These are phyloP conservation scores for Saguinus imperator DNA, from an alignment of 2,113 vertebrate genomes.

Conservation along the genomic window DNA sequence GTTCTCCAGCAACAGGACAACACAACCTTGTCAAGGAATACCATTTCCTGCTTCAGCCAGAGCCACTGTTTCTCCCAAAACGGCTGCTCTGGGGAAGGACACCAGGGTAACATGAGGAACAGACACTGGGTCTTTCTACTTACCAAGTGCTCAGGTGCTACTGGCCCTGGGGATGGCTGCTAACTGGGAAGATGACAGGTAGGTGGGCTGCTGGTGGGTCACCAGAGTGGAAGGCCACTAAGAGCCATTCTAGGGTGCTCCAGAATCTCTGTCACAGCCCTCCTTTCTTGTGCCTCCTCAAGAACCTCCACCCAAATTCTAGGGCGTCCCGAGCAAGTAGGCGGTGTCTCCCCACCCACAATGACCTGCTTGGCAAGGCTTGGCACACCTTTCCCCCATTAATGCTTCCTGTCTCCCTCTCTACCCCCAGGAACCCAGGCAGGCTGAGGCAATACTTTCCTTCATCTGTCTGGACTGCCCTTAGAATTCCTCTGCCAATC, in stretches of 20 bases:
- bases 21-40: background rate
- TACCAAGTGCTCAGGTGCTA: background rate
- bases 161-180: background rate
- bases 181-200: background rate
- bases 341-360: constrained; percentile 42
- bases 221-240: background rate
- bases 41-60: background rate
- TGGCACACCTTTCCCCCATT: background rate
- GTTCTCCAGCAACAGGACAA: background rate
- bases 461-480: background rate
- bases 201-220: background rate
- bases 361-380: background rate
- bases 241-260: background rate
- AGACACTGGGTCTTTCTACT: background rate
- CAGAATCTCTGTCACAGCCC: background rate
- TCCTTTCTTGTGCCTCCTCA: background rate
- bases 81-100: background rate
- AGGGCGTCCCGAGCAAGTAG: background rate
- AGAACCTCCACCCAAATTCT: constrained; percentile 48
- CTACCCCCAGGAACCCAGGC: background rate
- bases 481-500: background rate
- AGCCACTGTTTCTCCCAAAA: background rate
- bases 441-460: background rate
- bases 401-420: background rate
- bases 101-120: background rate